Conservation (phyloP, 1,140 invertebrate species). For the Eurosta solidaginis region DNA sequence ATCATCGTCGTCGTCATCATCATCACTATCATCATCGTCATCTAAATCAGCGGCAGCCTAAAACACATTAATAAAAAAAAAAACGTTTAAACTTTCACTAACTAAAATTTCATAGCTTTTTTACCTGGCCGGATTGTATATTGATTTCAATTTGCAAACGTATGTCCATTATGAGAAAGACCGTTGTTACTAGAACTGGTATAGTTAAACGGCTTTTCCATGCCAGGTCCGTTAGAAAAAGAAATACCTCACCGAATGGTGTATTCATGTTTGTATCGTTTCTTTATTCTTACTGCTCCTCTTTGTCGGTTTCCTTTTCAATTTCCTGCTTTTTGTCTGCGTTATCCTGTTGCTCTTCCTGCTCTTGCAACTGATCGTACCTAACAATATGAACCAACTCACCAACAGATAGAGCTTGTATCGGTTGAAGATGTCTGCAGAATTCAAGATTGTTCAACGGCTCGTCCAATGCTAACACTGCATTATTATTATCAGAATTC, state of each 20-base stretch:
- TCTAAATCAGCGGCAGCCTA: slow-evolving; percentile 35
- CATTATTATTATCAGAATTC: slow-evolving; percentile 35
- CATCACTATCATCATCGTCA: slow-evolving; percentile 42
- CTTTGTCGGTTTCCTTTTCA: not conserved
- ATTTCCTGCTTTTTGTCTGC: slow-evolving; percentile 16
- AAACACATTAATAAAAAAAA: not conserved
- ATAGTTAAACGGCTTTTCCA: slow-evolving; percentile 62
- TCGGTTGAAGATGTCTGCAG: slow-evolving; percentile 58
- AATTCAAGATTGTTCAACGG: slow-evolving; percentile 49
- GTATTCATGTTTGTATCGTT: slow-evolving; percentile 46
- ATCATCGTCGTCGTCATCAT: slow-evolving; percentile 45
- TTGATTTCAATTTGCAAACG: slow-evolving; percentile 63
- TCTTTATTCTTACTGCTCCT: slow-evolving; percentile 29
- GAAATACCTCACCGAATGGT: slow-evolving; percentile 56
- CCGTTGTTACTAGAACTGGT: slow-evolving; percentile 61
- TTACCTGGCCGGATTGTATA: slow-evolving; percentile 59
- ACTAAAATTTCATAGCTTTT: slow-evolving; percentile 33
- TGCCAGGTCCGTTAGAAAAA: slow-evolving; percentile 62
- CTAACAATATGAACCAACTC: slow-evolving; percentile 62
- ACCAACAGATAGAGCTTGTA: slow-evolving; percentile 61
- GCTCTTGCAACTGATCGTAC: slow-evolving; percentile 60
- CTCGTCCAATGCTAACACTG: slow-evolving; percentile 50
- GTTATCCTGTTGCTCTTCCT: slow-evolving; percentile 30
- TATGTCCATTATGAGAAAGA: slow-evolving; percentile 62
- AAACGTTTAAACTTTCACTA: not conserved